phyloP scores from a whole-genome alignment of 2,113 vertebrate genomes.

The Phainopepla nitens region DNA sequence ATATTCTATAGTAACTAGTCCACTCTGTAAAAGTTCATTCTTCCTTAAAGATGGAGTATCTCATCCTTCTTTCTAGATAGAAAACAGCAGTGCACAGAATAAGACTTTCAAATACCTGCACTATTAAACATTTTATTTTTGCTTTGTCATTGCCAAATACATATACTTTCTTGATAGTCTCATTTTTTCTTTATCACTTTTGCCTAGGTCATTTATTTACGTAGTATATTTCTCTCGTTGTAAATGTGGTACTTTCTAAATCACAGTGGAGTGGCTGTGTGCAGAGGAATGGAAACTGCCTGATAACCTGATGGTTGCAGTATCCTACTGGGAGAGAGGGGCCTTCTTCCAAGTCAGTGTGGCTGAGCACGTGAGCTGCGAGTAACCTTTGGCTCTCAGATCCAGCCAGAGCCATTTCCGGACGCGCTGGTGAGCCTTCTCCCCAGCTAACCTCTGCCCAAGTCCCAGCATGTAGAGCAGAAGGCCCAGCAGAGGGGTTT shows the following conservation, averaged over 20 bases:
- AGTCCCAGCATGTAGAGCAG: not conserved
- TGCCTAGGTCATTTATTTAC: not conserved
- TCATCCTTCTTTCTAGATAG: not conserved
- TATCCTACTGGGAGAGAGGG: not conserved
- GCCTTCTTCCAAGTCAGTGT: not conserved
- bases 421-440: rapidly evolving
- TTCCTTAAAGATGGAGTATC: not conserved
- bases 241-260: not conserved
- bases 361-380: rapidly evolving
- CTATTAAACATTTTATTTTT: not conserved
- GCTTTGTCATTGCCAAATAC: not conserved
- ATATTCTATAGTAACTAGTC: not conserved
- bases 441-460: not conserved
- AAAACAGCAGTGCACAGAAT: not conserved
- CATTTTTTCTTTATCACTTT: not conserved
- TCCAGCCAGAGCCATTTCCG: not conserved
- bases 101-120: not conserved
- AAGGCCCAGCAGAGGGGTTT: not conserved
- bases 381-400: not conserved
- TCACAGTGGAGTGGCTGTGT: not conserved
- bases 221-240: not conserved
- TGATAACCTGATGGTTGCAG: not conserved
- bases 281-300: not conserved
- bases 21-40: not conserved
- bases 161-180: not conserved